Evolutionary conservation across 2,888 invertebrate genomes (phyloP).

Genomic region (Rhingia rostrata): DNA sequence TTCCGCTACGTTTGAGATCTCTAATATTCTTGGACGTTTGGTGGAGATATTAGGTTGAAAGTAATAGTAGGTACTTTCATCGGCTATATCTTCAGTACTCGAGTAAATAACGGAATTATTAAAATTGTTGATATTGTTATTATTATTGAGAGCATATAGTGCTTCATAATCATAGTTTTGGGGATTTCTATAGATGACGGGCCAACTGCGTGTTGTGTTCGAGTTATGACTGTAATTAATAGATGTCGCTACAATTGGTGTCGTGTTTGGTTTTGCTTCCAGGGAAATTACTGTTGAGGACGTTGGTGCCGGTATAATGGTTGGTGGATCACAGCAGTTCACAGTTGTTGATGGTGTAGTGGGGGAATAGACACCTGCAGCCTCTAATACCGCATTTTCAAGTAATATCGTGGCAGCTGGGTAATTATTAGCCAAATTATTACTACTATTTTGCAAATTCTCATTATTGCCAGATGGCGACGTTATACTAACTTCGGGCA

Average conservation of each 20-base stretch:
- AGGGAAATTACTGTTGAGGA: conserved; percentile 62
- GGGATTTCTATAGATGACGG: conserved; percentile 83
- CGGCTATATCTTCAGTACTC: conserved; percentile 68
- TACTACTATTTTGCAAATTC: conserved; percentile 40
- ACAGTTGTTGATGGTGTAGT: conserved; percentile 69
- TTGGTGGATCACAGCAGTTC: conserved; percentile 53
- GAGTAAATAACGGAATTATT: conserved; percentile 71
- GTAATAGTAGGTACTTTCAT: conserved; percentile 31
- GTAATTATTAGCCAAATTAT: conserved; percentile 19
- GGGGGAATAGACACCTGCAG: conserved; percentile 69
- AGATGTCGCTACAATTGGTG: conserved; percentile 66
- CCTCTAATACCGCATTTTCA: conserved; percentile 45
- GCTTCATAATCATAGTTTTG: conserved; percentile 83
- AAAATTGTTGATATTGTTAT: conserved; percentile 76
- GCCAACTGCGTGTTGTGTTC: conserved; percentile 83
- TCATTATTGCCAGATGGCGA: conserved; percentile 78
- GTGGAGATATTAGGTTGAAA: conserved; percentile 54
- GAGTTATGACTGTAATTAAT: conserved; percentile 81
- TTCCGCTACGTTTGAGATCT: conserved; percentile 53
- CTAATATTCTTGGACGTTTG: conserved; percentile 70
- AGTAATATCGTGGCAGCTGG: conserved; percentile 20
- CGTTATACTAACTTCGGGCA: conserved; percentile 82
- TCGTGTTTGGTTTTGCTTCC: conserved; percentile 24
- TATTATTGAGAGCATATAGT: conserved; percentile 78
- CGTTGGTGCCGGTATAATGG: conserved; percentile 59